Evolutionary conservation across 2,888 invertebrate genomes (phyloP).

Genomic region (Hydrotaea diabolus): DNA sequence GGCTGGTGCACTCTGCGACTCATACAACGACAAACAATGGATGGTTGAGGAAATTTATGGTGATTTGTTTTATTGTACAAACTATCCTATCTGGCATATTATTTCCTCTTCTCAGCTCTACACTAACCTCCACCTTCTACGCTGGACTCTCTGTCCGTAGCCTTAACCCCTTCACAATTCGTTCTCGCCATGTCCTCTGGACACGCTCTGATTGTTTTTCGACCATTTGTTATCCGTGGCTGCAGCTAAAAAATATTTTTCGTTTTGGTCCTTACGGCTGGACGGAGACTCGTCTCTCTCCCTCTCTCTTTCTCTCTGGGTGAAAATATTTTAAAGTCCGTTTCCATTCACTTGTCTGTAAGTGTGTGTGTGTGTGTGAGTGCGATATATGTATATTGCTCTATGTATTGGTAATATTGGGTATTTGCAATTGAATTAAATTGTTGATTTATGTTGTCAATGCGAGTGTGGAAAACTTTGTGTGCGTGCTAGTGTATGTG

Average conservation of each 20-base stretch:
- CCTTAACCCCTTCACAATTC: not conserved
- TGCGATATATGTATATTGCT: too few species aligned
- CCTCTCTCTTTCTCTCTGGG: too few species aligned
- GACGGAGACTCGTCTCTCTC: too few species aligned
- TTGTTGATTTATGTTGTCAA: slow-evolving; percentile 61
- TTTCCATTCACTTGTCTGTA: not conserved
- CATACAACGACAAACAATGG: slow-evolving; percentile 16
- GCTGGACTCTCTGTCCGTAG: not conserved
- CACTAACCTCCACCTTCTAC: not conserved
- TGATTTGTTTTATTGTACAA: slow-evolving; percentile 51
- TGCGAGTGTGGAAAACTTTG: not conserved
- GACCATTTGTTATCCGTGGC: slow-evolving; percentile 39
- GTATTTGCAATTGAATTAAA: slow-evolving; percentile 63
- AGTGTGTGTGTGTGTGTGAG: not conserved
- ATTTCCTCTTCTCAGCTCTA: not conserved
- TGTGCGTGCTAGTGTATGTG: not conserved
- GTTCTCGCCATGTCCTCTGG: slow-evolving; percentile 2
- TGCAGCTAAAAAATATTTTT: slow-evolving; percentile 31
- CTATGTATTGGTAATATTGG: slow-evolving; percentile 47
- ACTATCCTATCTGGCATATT: slow-evolving; percentile 16
- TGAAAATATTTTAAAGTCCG: not conserved
- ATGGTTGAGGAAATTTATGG: slow-evolving; percentile 39
- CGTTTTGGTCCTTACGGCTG: not conserved
- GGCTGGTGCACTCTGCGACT: not conserved
- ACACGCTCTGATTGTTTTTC: slow-evolving; percentile 42